These are phyloP conservation scores for Pedionomus torquatus DNA, from an alignment of 2,113 vertebrate species.

Conservation along the genomic window DNA sequence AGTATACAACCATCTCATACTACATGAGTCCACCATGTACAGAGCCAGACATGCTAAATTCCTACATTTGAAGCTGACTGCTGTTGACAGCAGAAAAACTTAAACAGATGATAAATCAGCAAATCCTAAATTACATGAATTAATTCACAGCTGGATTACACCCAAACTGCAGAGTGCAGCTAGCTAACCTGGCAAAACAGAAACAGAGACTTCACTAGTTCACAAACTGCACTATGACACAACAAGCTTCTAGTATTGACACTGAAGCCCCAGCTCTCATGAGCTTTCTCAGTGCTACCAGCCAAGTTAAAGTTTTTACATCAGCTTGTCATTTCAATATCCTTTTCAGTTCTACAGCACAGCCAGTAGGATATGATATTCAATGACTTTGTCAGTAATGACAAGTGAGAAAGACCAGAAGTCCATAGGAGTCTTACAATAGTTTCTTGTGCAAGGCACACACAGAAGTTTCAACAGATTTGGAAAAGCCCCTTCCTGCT, in stretches of 20 bases:
- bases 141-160: not conserved
- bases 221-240: not conserved
- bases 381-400: not conserved
- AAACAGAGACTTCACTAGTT: not conserved
- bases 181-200: not conserved
- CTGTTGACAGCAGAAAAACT: not conserved
- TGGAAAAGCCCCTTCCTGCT: not conserved
- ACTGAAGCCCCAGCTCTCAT: not conserved
- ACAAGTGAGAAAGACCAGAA: not conserved
- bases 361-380: not conserved
- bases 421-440: not conserved
- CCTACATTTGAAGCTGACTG: not conserved
- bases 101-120: not conserved
- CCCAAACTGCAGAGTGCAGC: not conserved
- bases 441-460: not conserved
- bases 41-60: not conserved
- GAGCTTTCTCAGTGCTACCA: not conserved
- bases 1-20: not conserved
- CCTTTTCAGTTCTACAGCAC: not conserved
- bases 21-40: rapidly evolving
- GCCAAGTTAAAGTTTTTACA: not conserved
- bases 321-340: not conserved
- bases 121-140: not conserved
- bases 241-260: not conserved
- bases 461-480: not conserved